These are phyloP conservation scores for Ctenicera cuprea DNA, from an alignment of 2,888 invertebrate genomes.

Conservation along the genomic window DNA sequence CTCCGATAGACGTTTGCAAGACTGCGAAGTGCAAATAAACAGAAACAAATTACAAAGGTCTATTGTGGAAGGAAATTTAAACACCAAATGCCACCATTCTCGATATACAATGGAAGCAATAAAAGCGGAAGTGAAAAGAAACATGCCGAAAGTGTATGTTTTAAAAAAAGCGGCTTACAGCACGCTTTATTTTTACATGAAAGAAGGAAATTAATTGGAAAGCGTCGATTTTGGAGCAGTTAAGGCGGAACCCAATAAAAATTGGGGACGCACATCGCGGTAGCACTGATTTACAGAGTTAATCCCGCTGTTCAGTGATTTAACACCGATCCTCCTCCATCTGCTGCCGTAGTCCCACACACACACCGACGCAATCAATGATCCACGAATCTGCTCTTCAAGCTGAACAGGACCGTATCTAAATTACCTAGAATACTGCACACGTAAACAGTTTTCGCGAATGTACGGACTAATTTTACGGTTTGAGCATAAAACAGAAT, in stretches of 20 bases:
- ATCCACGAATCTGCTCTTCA: slow-evolving; percentile 22
- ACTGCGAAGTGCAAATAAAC: slow-evolving; percentile 21
- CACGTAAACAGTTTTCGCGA: too few species aligned
- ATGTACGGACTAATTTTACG: too few species aligned
- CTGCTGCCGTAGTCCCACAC: slow-evolving; percentile 2
- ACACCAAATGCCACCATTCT: slow-evolving; percentile 11
- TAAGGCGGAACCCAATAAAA: slow-evolving; percentile 24
- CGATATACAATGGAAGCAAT: slow-evolving; percentile 11
- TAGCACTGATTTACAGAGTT: slow-evolving; percentile 58
- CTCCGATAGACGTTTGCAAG: slow-evolving; percentile 15
- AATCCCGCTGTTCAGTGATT: slow-evolving; percentile 62
- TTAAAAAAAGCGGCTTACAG: slow-evolving; percentile 6
- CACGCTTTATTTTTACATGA: slow-evolving; percentile 15
- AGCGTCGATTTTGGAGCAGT: slow-evolving; percentile 22
- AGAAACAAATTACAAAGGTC: slow-evolving; percentile 27
- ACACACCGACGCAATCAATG: slow-evolving; percentile 11
- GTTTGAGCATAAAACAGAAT: too few species aligned
- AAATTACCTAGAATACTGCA: background rate
- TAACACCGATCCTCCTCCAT: slow-evolving; percentile 49
- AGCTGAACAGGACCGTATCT: background rate
- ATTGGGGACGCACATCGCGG: slow-evolving; percentile 24
- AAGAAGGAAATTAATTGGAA: slow-evolving; percentile 18
- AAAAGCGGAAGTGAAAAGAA: slow-evolving; percentile 21
- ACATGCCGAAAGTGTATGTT: slow-evolving; percentile 10
- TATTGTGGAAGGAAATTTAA: slow-evolving; percentile 22